A percentile compares a stretch with the other conserved stretches of the same genome.
Evolutionary conservation across 1,140 invertebrate species (phyloP).

Genomic region (Brachionus koreanus): DNA sequence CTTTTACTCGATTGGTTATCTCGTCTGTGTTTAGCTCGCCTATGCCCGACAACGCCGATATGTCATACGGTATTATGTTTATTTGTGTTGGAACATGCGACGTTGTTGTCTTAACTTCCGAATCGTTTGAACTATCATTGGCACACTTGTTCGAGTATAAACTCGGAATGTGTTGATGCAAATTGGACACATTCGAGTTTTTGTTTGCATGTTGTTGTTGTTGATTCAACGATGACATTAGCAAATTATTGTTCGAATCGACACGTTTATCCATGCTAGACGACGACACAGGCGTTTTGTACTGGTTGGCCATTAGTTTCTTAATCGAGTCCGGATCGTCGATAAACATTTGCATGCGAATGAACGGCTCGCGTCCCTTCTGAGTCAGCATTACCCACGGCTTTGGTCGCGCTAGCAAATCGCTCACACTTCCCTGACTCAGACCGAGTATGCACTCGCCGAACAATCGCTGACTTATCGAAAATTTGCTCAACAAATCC

Average conservation of each 20-base stretch:
- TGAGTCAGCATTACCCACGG: constrained; percentile 96
- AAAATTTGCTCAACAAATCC: constrained; percentile 94
- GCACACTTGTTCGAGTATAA: background rate
- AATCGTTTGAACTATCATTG: background rate
- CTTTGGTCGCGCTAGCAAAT: constrained; percentile 86
- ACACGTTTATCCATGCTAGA: background rate
- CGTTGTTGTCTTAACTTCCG: background rate
- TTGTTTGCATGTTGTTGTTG: too few species aligned
- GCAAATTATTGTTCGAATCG: constrained; percentile 10
- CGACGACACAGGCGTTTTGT: background rate
- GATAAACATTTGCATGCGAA: constrained; percentile 95
- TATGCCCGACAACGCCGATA: constrained; percentile 63
- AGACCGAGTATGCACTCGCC: constrained; percentile 93
- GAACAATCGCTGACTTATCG: constrained; percentile 94
- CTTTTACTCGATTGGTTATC: constrained; percentile 94
- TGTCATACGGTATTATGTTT: constrained; percentile 43
- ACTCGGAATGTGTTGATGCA: background rate
- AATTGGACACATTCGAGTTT: background rate
- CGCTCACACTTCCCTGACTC: constrained; percentile 73
- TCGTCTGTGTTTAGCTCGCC: constrained; percentile 92
- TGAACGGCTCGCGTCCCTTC: constrained; percentile 92
- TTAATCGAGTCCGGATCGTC: constrained; percentile 65
- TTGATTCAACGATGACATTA: background rate
- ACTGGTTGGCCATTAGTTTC: constrained; percentile 26
- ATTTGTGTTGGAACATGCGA: background rate